phyloP scores from a whole-genome alignment of 2,797 vertebrate species.

The Lerista edwardsae region DNA sequence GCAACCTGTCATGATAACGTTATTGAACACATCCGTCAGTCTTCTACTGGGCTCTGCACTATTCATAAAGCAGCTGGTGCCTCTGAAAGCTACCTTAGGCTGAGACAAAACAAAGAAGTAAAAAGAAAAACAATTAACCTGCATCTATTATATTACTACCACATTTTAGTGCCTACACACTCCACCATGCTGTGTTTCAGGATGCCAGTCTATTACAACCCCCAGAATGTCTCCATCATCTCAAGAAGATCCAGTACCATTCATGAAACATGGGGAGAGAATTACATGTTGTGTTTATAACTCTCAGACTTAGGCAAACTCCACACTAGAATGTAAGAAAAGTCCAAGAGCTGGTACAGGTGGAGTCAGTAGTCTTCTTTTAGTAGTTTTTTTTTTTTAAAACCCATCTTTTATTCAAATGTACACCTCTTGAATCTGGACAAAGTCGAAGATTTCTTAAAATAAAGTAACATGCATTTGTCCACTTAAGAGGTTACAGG shows the following conservation, averaged over 20 bases:
- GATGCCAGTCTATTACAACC: not conserved
- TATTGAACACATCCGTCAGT: conserved; percentile 68
- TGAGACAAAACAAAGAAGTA: conserved; percentile 38
- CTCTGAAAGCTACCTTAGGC: conserved; percentile 71
- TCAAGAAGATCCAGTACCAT: not conserved
- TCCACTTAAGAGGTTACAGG: not conserved
- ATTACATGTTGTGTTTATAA: not conserved
- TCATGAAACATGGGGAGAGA: not conserved
- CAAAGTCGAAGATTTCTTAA: not conserved
- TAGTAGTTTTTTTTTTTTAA: not conserved
- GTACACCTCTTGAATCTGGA: not conserved
- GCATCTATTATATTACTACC: not conserved
- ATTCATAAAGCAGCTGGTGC: conserved; percentile 69
- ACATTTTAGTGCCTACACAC: not conserved
- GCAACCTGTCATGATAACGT: conserved; percentile 61
- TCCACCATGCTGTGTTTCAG: not conserved
- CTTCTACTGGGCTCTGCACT: conserved; percentile 57
- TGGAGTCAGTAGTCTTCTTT: not conserved
- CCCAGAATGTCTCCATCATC: not conserved
- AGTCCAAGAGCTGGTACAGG: not conserved
- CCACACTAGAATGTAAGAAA: too few species aligned
- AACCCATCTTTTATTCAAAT: not conserved
- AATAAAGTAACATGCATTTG: not conserved
- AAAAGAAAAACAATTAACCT: conserved; percentile 5
- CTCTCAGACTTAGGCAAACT: not conserved